Base-by-base conservation (phyloP, 2,888 invertebrate species). In the Hartigia nigra region DNA sequence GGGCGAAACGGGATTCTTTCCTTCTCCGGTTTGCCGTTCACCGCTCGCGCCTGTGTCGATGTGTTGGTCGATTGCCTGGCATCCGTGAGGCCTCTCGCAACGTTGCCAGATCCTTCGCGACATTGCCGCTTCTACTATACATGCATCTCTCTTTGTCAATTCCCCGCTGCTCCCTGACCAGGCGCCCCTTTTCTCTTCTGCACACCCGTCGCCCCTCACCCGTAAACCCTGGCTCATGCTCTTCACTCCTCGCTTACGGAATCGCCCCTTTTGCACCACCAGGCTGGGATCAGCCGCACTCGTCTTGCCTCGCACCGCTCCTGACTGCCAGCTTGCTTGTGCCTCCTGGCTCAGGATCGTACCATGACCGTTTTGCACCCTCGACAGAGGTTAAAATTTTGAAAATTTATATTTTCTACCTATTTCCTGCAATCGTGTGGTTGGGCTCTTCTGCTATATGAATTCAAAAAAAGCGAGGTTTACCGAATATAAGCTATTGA, bases 1-100 rank as follows among this genome's bases (percentile, higher is more conserved):
- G 81, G 84, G 86, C 87, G 85, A 88, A 90, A 91, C 91, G 90
- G 90, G 90, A 91, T 91, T 91, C 91, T 89, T 90, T 91, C 89
- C 88, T 90, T 88, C 88, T 89, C 86, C 85, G 87, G 82, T 86
- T 87, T 80, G 87, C 88, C 89, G 88, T 90, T 90, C 90, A 89
- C 88, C 87, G 88, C 85, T 85, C 82, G 81, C 84, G 69, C 31
- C 70, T 31, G 31, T 39, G 82, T 75, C 82, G 82, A 84, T 86
- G 87, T 87, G 89, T 88, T 87, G 89, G 88, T 89, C 89, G 89
- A 89, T 90, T 84, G 87, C 84, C 84, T 83, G 82, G 84, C 84
- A 87, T 88, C 86, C 88, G 86, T 89, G 90, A 88, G 85, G 83
- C 83, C 82, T 84, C 82, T 76, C 39, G 77, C 83, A 70, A 74